Percentiles rank a stretch among this genome's conserved stretches.
Conservation (phyloP, 2,113 vertebrate species). For the Hippocampus guttulatus region DNA sequence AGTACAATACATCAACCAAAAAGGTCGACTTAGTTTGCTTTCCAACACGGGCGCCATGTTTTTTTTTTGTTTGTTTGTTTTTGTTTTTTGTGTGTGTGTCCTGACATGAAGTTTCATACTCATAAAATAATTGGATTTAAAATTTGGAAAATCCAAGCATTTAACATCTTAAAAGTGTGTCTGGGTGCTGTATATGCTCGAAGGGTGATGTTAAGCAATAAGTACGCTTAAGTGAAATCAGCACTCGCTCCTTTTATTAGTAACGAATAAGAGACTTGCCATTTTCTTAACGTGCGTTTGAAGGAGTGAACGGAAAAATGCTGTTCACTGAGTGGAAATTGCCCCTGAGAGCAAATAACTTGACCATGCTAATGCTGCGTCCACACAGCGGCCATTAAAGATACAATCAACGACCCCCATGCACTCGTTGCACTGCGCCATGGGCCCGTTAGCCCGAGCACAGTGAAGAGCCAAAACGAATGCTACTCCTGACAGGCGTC, state of each 20-base stretch:
- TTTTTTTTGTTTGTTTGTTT: background rate
- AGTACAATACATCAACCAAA: background rate
- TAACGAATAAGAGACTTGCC: constrained; percentile 61
- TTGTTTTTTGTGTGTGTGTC: background rate
- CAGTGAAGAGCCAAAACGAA: constrained; percentile 33
- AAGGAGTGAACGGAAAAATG: constrained; percentile 77
- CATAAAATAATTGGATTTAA: background rate
- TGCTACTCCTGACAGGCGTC: constrained; percentile 1
- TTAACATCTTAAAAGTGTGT: background rate
- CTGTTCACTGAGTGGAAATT: constrained; percentile 74
- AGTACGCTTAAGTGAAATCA: constrained; percentile 28
- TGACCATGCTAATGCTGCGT: constrained; percentile 67
- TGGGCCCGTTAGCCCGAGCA: constrained; percentile 30
- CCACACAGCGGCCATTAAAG: constrained; percentile 73
- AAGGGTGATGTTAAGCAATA: background rate
- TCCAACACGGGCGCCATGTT: background rate
- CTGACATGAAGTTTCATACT: background rate
- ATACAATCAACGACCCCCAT: constrained; percentile 77
- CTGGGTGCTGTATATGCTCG: background rate
- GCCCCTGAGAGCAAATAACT: constrained; percentile 77
- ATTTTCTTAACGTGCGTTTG: constrained; percentile 65
- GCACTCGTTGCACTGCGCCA: constrained; percentile 55
- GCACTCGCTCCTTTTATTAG: constrained; percentile 33
- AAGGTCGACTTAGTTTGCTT: background rate
- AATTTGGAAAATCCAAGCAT: background rate